phyloP scores from a whole-genome alignment of 2,888 invertebrate species.

The Amaurobius ferox region DNA sequence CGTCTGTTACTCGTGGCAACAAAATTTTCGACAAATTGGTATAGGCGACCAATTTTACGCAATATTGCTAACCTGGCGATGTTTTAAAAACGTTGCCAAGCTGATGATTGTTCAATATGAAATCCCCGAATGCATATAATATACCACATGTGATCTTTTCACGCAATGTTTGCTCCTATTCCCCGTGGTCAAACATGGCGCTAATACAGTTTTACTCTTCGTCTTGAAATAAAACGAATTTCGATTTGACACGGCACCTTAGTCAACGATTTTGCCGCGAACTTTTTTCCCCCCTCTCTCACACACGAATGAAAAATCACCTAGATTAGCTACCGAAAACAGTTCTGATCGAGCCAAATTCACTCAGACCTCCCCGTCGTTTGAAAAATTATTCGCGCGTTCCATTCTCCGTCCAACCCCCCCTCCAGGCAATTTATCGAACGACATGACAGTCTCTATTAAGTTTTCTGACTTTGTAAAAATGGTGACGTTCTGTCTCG shows the following conservation, averaged over 20 bases:
- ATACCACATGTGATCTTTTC: no score
- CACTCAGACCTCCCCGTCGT: not conserved
- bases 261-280: not conserved
- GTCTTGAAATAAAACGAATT: no score
- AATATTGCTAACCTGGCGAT: no score
- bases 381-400: not conserved
- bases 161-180: no score
- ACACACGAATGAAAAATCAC: slow-evolving; percentile 44
- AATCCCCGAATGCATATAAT: no score
- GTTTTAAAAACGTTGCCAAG: no score
- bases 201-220: no score
- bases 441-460: slow-evolving; percentile 37
- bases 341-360: not conserved
- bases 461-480: slow-evolving; percentile 27
- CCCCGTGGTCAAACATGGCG: no score
- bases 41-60: no score
- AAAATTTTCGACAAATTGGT: no score
- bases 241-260: not conserved
- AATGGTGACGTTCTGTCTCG: not conserved
- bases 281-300: not conserved
- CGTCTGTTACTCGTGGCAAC: no score
- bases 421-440: slow-evolving; percentile 10
- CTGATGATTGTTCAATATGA: no score
- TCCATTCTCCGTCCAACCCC: not conserved
- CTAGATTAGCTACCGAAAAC: slow-evolving; percentile 18